Percentiles rank a stretch among this genome's conserved stretches.
These are phyloP conservation scores for Galagoides demidoff DNA, from an alignment of 2,797 vertebrate genomes.

Conservation along the genomic window DNA sequence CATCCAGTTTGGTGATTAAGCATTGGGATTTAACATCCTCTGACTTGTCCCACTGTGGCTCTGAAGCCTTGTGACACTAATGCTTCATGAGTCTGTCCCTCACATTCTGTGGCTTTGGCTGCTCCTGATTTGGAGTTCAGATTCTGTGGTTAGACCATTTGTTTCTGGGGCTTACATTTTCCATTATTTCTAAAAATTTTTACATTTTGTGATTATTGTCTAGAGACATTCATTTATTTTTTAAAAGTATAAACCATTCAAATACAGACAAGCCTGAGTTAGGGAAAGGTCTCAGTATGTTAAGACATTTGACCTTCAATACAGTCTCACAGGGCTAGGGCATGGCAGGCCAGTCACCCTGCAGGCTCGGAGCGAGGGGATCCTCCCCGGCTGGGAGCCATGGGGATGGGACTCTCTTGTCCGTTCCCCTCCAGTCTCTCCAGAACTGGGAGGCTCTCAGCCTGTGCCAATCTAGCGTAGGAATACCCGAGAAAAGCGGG, in stretches of 20 bases:
- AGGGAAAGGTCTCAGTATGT: not conserved
- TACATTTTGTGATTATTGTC: not conserved
- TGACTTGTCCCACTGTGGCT: not conserved
- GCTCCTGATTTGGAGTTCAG: not conserved
- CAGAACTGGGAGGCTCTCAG: rapidly evolving
- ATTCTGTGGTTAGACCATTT: not conserved
- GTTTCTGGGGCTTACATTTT: not conserved
- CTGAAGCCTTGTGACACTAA: not conserved
- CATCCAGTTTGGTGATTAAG: not conserved
- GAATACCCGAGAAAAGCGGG: constrained; percentile 29
- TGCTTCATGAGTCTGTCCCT: not conserved
- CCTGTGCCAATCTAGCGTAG: constrained; percentile 23
- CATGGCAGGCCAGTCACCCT: not conserved
- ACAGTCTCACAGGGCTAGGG: not conserved
- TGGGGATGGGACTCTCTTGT: not conserved
- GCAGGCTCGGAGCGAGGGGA: not conserved
- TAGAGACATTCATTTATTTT: not conserved
- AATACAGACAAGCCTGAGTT: not conserved
- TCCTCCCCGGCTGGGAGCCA: not conserved
- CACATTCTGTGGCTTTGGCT: not conserved
- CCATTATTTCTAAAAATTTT: not conserved
- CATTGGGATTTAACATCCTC: not conserved
- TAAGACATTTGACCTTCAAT: not conserved
- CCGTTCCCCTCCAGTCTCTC: not conserved
- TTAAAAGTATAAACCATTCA: not conserved